Conservation (phyloP, 2,888 invertebrate species). For the Cryptocephalus moraei region DNA sequence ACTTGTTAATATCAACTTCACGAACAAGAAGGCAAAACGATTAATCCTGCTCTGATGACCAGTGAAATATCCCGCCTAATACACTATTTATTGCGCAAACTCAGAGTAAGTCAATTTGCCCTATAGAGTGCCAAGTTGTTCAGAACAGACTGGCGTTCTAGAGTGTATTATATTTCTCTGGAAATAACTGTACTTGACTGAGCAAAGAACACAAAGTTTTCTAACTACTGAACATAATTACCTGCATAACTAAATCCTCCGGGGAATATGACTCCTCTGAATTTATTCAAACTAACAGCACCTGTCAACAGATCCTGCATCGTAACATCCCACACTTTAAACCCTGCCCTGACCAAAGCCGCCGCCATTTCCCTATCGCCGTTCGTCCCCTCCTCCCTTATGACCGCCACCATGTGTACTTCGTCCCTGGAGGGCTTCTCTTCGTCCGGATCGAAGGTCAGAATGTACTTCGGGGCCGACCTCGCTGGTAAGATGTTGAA, state of each 20-base stretch:
- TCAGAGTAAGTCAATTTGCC: no score
- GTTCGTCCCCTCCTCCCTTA: constrained; percentile 94
- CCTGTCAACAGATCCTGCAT: constrained; percentile 80
- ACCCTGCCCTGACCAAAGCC: constrained; percentile 74
- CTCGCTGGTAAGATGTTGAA: constrained; percentile 58
- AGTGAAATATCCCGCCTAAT: no score
- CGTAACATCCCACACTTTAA: constrained; percentile 87
- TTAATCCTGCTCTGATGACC: no score
- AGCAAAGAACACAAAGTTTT: no score
- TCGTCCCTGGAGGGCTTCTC: constrained; percentile 36
- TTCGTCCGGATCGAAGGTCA: constrained; percentile 60
- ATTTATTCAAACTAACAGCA: constrained; percentile 62
- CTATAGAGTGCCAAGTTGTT: no score
- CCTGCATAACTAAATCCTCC: constrained; percentile 99
- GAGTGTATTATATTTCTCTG: no score
- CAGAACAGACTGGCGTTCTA: no score
- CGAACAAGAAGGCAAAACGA: no score
- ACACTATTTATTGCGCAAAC: no score
- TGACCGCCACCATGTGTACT: constrained; percentile 67
- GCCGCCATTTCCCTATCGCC: constrained; percentile 98
- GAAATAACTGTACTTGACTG: no score
- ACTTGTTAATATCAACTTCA: no score
- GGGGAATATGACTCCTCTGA: constrained; percentile 87
- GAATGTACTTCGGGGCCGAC: constrained; percentile 57
- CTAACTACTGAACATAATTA: constrained; percentile 27